These are phyloP conservation scores for Dorcus hopei DNA, from an alignment of 2,888 invertebrate species.

Conservation along the genomic window DNA sequence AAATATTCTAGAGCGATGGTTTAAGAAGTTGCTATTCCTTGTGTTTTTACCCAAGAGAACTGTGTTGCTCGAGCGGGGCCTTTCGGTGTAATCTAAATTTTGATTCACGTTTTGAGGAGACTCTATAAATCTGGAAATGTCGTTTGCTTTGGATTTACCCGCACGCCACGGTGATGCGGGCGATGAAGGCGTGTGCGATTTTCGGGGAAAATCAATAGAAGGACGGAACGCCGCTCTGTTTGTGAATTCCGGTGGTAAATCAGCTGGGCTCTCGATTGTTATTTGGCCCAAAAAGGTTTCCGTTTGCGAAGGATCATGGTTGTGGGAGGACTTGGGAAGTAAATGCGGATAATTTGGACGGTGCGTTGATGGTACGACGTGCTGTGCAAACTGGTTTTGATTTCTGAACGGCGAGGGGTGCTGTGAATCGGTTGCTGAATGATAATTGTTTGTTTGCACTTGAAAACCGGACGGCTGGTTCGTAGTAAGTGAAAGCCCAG, in stretches of 20 bases:
- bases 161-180: slow-evolving; percentile 4
- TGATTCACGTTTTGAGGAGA: slow-evolving; percentile 36
- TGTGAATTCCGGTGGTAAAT: slow-evolving; percentile 36
- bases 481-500: slow-evolving; percentile 47
- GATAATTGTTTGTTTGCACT: slow-evolving; percentile 1
- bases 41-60: slow-evolving; percentile 7
- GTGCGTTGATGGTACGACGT: slow-evolving; percentile 24
- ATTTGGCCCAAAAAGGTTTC: slow-evolving; percentile 64
- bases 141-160: neutral
- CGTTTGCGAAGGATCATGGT: slow-evolving; percentile 59
- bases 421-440: slow-evolving; percentile 6
- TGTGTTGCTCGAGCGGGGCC: slow-evolving; percentile 1
- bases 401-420: slow-evolving; percentile 2
- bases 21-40: slow-evolving; percentile 30
- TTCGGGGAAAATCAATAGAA: slow-evolving; percentile 42
- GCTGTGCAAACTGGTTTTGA: slow-evolving; percentile 15
- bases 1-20: slow-evolving; percentile 40
- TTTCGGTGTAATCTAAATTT: slow-evolving; percentile 36
- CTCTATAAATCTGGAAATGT: slow-evolving; percentile 18
- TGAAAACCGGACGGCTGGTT: slow-evolving; percentile 43
- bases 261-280: slow-evolving; percentile 61
- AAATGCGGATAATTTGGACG: slow-evolving; percentile 55
- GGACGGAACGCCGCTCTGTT: slow-evolving; percentile 44
- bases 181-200: slow-evolving; percentile 4
- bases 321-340: slow-evolving; percentile 56